These are phyloP conservation scores for Archilochus colubris DNA, from an alignment of 2,113 vertebrate genomes.

Conservation along the genomic window DNA sequence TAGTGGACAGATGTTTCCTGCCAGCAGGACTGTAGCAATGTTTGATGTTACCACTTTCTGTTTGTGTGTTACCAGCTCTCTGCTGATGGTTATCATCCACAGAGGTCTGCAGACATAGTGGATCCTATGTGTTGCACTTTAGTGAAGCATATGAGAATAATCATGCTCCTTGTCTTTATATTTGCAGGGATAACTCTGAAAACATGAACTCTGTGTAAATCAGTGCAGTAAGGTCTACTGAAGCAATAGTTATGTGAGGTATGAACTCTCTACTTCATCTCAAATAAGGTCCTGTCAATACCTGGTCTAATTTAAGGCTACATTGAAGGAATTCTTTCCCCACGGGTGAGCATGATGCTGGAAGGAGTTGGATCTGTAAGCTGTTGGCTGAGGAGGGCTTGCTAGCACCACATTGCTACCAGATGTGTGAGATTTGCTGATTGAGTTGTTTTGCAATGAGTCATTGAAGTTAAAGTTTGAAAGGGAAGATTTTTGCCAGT, in stretches of 20 bases:
- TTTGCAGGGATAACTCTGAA: slow-evolving; percentile 34
- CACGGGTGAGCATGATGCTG: background rate
- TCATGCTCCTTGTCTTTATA: slow-evolving; percentile 12
- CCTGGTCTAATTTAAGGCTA: slow-evolving; percentile 44
- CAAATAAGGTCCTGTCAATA: slow-evolving; percentile 50
- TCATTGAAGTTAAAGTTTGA: slow-evolving; percentile 45
- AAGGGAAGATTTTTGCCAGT: slow-evolving; percentile 29
- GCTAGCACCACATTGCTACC: slow-evolving; percentile 43
- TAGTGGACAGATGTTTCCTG: slow-evolving; percentile 16
- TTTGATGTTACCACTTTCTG: slow-evolving; percentile 6
- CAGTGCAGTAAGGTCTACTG: slow-evolving; percentile 26
- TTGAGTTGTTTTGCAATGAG: slow-evolving; percentile 64
- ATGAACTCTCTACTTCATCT: background rate
- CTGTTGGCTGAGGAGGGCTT: slow-evolving; percentile 11
- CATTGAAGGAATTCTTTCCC: slow-evolving; percentile 27
- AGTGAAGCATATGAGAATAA: slow-evolving; percentile 31
- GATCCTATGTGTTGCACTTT: background rate
- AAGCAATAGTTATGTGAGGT: slow-evolving; percentile 34
- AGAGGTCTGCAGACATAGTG: background rate
- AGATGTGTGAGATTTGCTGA: slow-evolving; percentile 55
- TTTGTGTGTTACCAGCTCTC: slow-evolving; percentile 29
- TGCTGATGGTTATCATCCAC: background rate
- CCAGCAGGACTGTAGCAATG: background rate
- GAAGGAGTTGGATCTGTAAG: slow-evolving; percentile 3
- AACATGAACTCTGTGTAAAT: slow-evolving; percentile 36